phyloP scores from a whole-genome alignment of 1,140 invertebrate species.

The Saccostrea echinata region DNA sequence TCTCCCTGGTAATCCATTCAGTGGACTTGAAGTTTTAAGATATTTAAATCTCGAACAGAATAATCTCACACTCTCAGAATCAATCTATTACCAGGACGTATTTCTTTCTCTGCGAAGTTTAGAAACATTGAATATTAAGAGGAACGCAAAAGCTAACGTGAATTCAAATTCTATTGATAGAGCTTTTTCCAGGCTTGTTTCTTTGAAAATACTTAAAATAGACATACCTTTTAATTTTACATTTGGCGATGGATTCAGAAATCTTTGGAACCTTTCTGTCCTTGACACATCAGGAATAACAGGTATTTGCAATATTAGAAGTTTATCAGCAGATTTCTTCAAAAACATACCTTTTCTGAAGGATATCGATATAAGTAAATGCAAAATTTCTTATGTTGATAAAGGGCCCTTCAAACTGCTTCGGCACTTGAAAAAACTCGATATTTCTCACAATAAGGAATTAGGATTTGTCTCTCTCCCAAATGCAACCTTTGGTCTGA shows the following conservation, averaged over 20 bases:
- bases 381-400: background rate
- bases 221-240: background rate
- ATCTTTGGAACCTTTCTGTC: background rate
- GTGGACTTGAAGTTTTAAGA: background rate
- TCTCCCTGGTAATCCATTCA: background rate
- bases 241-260: background rate
- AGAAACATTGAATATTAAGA: background rate
- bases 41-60: background rate
- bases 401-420: background rate
- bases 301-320: background rate
- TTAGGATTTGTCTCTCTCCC: background rate
- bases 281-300: background rate
- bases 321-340: background rate
- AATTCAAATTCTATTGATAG: background rate
- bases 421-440: background rate
- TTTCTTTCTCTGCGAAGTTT: background rate
- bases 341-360: background rate
- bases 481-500: background rate
- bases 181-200: background rate
- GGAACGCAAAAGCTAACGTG: background rate
- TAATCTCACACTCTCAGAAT: background rate
- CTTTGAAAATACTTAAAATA: background rate
- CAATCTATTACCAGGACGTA: background rate
- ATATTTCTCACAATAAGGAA: background rate
- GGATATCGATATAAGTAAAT: background rate